phyloP scores from a whole-genome alignment of 2,888 invertebrate species.

The Agrochola lota region DNA sequence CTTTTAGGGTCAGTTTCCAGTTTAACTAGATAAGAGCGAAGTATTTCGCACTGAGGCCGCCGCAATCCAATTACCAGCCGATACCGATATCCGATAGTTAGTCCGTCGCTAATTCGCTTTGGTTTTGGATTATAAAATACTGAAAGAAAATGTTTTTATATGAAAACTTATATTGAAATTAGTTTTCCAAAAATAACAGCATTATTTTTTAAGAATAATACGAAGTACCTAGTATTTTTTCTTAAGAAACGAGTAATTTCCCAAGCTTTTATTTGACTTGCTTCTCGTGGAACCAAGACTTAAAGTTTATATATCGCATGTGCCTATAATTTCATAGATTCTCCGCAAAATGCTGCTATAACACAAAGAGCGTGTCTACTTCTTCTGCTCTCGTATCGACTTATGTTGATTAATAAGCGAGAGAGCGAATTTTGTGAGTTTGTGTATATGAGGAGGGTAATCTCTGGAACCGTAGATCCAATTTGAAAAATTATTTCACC shows the following conservation, averaged over 20 bases:
- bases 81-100: constrained; percentile 32
- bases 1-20: constrained; percentile 18
- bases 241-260: no score
- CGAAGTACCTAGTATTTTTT: background rate
- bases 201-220: background rate
- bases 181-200: background rate
- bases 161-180: background rate
- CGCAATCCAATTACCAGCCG: constrained; percentile 25
- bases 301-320: background rate
- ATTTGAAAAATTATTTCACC: no score
- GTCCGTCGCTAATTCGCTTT: constrained; percentile 43
- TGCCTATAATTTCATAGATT: background rate
- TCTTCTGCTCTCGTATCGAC: no score
- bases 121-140: constrained; percentile 31
- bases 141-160: background rate
- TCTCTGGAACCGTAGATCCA: no score
- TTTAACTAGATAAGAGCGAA: constrained; percentile 11
- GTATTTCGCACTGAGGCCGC: constrained; percentile 31
- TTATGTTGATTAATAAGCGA: no score
- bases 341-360: background rate
- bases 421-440: no score
- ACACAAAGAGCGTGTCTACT: no score
- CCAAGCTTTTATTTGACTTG: no score
- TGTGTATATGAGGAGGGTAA: no score
- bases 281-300: background rate